Evolutionary conservation across 1,140 invertebrate species (phyloP), one percentile per base, ranked within the genome.

Genomic region (Cardiocondyla obscurior): DNA sequence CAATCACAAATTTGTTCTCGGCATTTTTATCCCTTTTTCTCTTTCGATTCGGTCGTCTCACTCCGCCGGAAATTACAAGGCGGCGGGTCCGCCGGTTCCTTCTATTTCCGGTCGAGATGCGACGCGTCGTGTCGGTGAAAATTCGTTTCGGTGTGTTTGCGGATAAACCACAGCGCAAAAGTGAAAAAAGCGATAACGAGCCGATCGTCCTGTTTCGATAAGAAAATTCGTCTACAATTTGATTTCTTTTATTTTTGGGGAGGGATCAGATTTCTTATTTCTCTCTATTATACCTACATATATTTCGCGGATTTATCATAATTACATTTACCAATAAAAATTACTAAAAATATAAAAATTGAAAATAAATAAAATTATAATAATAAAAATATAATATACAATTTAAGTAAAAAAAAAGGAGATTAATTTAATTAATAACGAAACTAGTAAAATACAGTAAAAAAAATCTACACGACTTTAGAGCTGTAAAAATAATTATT

Each of bases 11-110:
- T 88, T 87, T 85, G 82, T 88, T 88, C 72, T 65, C 25, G 33
- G 4, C 3, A 5, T 44, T 39, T n/a, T 10, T 36, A 16, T 64
- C n/a, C 28, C 33, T 76, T 36, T 77, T 69, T 67, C 33, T 67
- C 28, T 60, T 5, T 19, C 44, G 51, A 62, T 77, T 53, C 83
- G 60, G 46, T 28, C 58, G 42, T 53, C 25, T 62, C 22, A 30
- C 28, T 49, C 74, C 67, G 51, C 53, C 87, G 87, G 87, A 88
- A 88, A 88, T 88, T 88, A 88, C 85, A 65, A 62, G 42, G 77
- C 79, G 62, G 46, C 46, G 72, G n/a, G 62, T 60, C 73, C 57
- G 58, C 73, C 58, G 83, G 82, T 87, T 87, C 49, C 72, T 82
- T 81, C 83, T 33, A 88, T 88, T 87, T 88, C 87, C 87, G 86